Evolutionary conservation across 1,140 invertebrate genomes (phyloP).

Genomic region (Procambarus clarkii): DNA sequence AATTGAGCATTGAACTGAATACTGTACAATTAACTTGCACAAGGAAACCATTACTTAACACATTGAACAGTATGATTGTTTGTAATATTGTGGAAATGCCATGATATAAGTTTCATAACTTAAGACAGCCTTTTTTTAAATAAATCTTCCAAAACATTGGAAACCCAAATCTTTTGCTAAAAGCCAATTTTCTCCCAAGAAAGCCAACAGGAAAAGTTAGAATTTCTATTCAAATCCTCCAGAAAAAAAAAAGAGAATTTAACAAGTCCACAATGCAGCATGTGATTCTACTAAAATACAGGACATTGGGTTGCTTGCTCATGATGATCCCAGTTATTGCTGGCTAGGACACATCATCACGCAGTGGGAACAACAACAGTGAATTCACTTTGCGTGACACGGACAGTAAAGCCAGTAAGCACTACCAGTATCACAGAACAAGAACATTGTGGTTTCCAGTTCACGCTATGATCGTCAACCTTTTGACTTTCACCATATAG

Average conservation of each 20-base stretch:
- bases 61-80: conserved; percentile 63
- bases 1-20: conserved; percentile 19
- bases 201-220: conserved; percentile 14
- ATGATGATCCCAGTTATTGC: conserved; percentile 68
- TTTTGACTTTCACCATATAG: conserved; percentile 54
- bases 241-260: conserved; percentile 22
- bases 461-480: conserved; percentile 49
- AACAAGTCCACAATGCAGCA: conserved; percentile 71
- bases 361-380: conserved; percentile 56
- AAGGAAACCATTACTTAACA: conserved; percentile 37
- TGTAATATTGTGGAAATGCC: conserved; percentile 69
- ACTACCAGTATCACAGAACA: conserved; percentile 72
- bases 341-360: conserved; percentile 64
- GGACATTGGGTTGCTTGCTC: conserved; percentile 65
- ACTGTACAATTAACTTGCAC: neutral
- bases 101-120: conserved; percentile 49
- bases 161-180: conserved; percentile 31
- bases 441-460: conserved; percentile 59
- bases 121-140: conserved; percentile 51
- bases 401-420: conserved; percentile 67
- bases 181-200: conserved; percentile 29
- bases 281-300: conserved; percentile 71
- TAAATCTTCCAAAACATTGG: conserved; percentile 41
- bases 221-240: conserved; percentile 7
- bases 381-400: conserved; percentile 59